phyloP scores from a whole-genome alignment of 2,888 invertebrate species.

The Drosophila mimica region DNA sequence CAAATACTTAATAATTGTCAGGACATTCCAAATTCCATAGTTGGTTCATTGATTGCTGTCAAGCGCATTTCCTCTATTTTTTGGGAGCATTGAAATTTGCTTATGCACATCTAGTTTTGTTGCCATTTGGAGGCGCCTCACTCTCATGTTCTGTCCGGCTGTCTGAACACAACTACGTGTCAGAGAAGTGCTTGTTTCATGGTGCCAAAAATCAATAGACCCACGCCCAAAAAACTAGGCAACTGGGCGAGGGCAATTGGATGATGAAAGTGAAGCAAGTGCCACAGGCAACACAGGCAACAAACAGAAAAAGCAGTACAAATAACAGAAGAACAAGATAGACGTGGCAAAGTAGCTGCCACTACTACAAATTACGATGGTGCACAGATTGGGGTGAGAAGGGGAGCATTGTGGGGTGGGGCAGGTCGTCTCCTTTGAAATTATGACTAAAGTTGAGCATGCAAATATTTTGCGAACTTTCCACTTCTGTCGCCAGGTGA shows the following conservation, averaged over 20 bases:
- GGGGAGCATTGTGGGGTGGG: background rate
- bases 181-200: constrained; percentile 30
- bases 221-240: constrained; percentile 51
- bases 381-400: background rate
- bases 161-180: constrained; percentile 44
- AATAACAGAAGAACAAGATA: constrained; percentile 47
- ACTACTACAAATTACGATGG: constrained; percentile 22
- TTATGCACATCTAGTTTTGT: constrained; percentile 52
- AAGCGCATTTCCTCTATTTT: constrained; percentile 18
- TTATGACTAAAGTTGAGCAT: constrained; percentile 76
- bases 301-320: constrained; percentile 16
- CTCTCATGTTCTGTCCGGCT: background rate
- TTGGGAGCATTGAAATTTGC: constrained; percentile 38
- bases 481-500: constrained; percentile 65
- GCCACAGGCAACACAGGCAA: constrained; percentile 19
- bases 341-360: constrained; percentile 49
- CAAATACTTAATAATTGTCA: background rate
- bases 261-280: constrained; percentile 64
- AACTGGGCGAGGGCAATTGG: constrained; percentile 2
- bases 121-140: constrained; percentile 36
- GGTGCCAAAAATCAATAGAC: constrained; percentile 67
- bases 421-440: constrained; percentile 40
- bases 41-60: background rate
- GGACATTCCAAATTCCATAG: constrained; percentile 2
- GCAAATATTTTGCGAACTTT: constrained; percentile 77